These are phyloP conservation scores for Trematomus loennbergii DNA, from an alignment of 2,113 vertebrate species.

Conservation along the genomic window DNA sequence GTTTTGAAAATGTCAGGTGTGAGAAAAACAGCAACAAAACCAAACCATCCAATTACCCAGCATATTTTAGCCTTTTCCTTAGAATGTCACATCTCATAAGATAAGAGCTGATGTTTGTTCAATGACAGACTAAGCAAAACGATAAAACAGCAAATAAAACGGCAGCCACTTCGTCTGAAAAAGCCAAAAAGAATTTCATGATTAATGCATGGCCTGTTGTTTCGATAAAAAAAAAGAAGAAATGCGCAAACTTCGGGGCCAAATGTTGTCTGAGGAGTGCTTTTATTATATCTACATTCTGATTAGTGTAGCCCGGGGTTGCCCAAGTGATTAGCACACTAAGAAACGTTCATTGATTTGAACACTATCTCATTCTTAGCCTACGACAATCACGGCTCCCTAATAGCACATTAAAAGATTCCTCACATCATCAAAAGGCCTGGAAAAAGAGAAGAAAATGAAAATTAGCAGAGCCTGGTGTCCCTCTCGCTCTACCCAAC, in stretches of 20 bases:
- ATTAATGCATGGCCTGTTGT: slow-evolving; percentile 57
- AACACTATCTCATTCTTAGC: slow-evolving; percentile 37
- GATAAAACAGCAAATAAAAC: slow-evolving; percentile 15
- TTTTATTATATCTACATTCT: slow-evolving; percentile 40
- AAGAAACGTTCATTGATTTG: slow-evolving; percentile 54
- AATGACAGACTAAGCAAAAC: slow-evolving; percentile 14
- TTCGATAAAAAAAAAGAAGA: slow-evolving; percentile 33
- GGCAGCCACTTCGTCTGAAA: slow-evolving; percentile 35
- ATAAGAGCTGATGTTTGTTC: slow-evolving; percentile 17
- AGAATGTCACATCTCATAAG: slow-evolving; percentile 6
- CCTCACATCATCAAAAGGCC: slow-evolving; percentile 37
- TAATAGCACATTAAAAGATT: slow-evolving; percentile 51
- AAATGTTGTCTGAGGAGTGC: slow-evolving; percentile 29
- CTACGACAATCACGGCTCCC: slow-evolving; percentile 38
- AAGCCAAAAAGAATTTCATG: slow-evolving; percentile 47
- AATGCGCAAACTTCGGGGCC: slow-evolving; percentile 27
- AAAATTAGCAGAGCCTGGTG: slow-evolving; percentile 21
- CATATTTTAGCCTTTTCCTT: slow-evolving; percentile 12
- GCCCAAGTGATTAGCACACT: slow-evolving; percentile 49
- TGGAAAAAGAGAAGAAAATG: slow-evolving; percentile 29
- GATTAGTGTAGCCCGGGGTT: slow-evolving; percentile 51
- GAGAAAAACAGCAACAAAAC: slow-evolving; percentile 9
- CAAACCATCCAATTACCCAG: slow-evolving; percentile 9
- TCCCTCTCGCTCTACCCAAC: slow-evolving; percentile 1
- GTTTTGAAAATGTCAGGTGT: slow-evolving; percentile 22